Conservation (phyloP, 2,888 invertebrate species). For the Lysandra coridon region DNA sequence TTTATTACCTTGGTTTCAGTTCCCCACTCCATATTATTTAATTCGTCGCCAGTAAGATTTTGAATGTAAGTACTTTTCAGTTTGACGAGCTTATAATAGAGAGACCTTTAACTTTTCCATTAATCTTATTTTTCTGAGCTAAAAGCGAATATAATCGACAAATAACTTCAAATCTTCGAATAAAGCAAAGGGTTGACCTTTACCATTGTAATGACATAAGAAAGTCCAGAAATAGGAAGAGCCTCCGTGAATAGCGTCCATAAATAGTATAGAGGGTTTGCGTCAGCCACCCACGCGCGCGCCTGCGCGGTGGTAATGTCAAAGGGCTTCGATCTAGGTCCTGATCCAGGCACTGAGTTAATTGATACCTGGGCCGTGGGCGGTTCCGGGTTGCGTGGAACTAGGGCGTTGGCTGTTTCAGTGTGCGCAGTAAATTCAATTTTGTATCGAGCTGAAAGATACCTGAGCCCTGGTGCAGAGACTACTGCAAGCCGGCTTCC, state of each 20-base stretch:
- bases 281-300: conserved; percentile 70
- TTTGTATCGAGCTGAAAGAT: not conserved
- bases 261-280: conserved; percentile 44
- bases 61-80: too few relatives aligned
- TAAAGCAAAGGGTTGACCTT: not conserved
- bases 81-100: too few relatives aligned
- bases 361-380: conserved; percentile 4
- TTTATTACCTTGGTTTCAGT: not conserved
- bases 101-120: not conserved
- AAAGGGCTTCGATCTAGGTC: conserved; percentile 67
- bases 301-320: conserved; percentile 72
- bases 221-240: not conserved
- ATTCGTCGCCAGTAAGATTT: too few relatives aligned
- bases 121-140: not conserved
- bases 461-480: too few relatives aligned
- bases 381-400: not conserved
- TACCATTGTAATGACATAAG: not conserved
- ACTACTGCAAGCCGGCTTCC: too few relatives aligned
- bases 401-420: not conserved
- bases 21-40: not conserved
- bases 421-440: not conserved
- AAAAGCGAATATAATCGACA: not conserved
- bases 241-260: conserved; percentile 8
- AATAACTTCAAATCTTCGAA: not conserved
- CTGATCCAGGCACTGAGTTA: conserved; percentile 34